Evolutionary conservation across 2,797 vertebrate species (phyloP).

Genomic region (Menidia menidia): DNA sequence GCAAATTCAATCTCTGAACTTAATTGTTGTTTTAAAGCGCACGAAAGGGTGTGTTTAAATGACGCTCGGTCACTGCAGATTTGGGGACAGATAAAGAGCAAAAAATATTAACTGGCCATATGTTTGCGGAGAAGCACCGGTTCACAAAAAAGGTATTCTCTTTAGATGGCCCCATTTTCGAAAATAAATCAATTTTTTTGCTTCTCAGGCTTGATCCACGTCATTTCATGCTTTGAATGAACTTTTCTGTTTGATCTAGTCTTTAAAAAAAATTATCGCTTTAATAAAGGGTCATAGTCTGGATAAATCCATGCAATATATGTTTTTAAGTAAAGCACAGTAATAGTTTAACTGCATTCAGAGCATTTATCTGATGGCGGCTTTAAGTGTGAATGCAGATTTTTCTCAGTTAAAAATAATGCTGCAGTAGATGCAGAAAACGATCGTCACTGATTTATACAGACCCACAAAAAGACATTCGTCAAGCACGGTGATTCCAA

Average conservation of each 20-base stretch:
- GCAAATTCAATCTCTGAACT: conserved; percentile 26
- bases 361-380: not conserved
- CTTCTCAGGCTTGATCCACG: not conserved
- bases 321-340: too few relatives aligned
- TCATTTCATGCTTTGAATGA: not conserved
- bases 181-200: not conserved
- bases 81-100: conserved; percentile 13
- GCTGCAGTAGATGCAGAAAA: conserved; percentile 11
- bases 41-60: not conserved
- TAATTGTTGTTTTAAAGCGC: conserved; percentile 10
- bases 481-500: not conserved
- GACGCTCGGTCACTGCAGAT: not conserved
- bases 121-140: not conserved
- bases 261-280: not conserved
- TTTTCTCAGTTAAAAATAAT: conserved; percentile 2
- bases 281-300: too few relatives aligned
- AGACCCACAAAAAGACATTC: not conserved
- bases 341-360: not conserved
- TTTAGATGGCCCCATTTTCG: not conserved
- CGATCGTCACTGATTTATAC: conserved; percentile 1
- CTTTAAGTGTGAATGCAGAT: not conserved
- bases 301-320: too few relatives aligned
- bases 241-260: not conserved
- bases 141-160: not conserved
- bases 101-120: not conserved